Evolutionary conservation across 2,888 invertebrate species (phyloP).

Genomic region (Melieria picta): DNA sequence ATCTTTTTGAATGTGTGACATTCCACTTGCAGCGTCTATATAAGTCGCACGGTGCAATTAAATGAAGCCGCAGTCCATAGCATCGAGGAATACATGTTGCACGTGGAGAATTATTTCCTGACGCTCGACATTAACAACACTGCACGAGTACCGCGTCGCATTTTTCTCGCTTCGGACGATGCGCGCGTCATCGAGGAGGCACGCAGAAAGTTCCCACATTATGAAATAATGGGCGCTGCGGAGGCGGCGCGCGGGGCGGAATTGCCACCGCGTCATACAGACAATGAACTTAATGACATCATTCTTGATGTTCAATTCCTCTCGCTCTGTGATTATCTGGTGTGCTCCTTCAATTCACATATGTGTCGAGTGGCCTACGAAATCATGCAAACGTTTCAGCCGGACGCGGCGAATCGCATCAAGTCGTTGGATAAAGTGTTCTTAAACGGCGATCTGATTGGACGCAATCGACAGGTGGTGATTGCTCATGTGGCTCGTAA

Average conservation of each 20-base stretch:
- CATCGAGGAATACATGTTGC: conserved; percentile 94
- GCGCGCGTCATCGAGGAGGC: conserved; percentile 79
- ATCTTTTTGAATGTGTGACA: not conserved
- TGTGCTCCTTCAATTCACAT: conserved; percentile 99
- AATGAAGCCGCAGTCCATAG: conserved; percentile 97
- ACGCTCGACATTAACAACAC: conserved; percentile 74
- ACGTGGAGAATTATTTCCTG: conserved; percentile 89
- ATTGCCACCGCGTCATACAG: conserved; percentile 89
- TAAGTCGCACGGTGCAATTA: conserved; percentile 87
- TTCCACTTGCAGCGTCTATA: conserved; percentile 73
- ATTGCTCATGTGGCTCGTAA: conserved; percentile 74
- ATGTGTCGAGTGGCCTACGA: conserved; percentile 99
- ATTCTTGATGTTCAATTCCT: conserved; percentile 93
- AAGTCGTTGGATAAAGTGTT: conserved; percentile 97
- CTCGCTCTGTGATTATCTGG: conserved; percentile 88
- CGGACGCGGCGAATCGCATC: conserved; percentile 78
- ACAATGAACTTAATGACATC: conserved; percentile 90
- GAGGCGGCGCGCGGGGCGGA: conserved; percentile 90
- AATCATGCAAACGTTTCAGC: conserved; percentile 81
- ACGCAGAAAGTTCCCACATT: conserved; percentile 80
- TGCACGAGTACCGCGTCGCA: conserved; percentile 70
- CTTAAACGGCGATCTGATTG: conserved; percentile 97
- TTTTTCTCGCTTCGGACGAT: conserved; percentile 96
- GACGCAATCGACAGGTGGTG: conserved; percentile 84
- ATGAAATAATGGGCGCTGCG: conserved; percentile 89